Evolutionary conservation across 2,888 invertebrate genomes (phyloP), one percentile per base, ranked within the genome.

Genomic region (Tipula unca): DNA sequence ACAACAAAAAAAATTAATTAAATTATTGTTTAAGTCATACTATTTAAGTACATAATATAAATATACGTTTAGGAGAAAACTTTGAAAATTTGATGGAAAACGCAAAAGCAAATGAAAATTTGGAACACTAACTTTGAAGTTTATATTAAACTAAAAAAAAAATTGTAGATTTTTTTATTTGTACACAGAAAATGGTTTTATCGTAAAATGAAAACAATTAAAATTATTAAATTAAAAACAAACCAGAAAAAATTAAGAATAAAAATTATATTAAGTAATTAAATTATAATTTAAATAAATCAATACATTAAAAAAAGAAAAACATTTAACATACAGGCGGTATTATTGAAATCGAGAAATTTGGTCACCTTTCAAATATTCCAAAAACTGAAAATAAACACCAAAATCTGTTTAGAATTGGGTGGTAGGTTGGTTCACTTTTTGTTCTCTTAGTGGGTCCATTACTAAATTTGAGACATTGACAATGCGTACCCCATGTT

Each of bases 81-180:
- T 54, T 54, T 54, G 17, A 54, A 54, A 54, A 54, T 54, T 54
- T 69, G 69, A 69, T 69, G 69, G 69, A 69, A 69, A 69, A 25
- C 3, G 69, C 69, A 69, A 69, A 48, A 48, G 17, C 48, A n/a
- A 48, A 48, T n/a, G 48, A 48, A 48, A 69, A 25, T 69, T 69
- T 69, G 69, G 69, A 69, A 69, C 69, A 69, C 25, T 69, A 69
- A 69, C 69, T 69, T 69, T 69, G 25, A 69, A 69, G 69, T 69
- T 69, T 69, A 69, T 69, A 69, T 69, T 69, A 69, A 69, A 69
- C 69, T 69, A 69, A 69, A 69, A 69, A 69, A 69, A 69, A 69
- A 69, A 48, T 48, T 69, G 69, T 69, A 69, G 48, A 17, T 17
- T 69, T 69, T 69, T 69, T 69, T 69, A 69, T 69, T 48, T 69